phyloP scores from a whole-genome alignment of 2,113 vertebrate species.

The Anas platyrhynchos region DNA sequence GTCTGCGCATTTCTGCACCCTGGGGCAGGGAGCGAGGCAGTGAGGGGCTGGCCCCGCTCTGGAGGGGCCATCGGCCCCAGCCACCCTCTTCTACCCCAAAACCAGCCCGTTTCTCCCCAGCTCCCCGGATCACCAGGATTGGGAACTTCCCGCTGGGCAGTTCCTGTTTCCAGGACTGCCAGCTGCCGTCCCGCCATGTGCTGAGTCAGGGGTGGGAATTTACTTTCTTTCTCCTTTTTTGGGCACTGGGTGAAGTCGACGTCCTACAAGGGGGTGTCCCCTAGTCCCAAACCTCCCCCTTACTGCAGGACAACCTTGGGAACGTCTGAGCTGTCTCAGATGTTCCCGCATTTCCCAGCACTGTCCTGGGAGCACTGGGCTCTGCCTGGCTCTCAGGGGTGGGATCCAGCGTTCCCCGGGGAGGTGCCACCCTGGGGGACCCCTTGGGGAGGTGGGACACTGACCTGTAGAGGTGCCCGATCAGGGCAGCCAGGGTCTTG shows the following conservation, averaged over 20 bases:
- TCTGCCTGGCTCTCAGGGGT: background rate
- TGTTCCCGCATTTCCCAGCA: background rate
- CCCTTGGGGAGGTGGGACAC: background rate
- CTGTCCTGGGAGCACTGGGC: background rate
- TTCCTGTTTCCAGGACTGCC: background rate
- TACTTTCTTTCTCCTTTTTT: background rate
- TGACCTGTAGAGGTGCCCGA: slow-evolving; percentile 94
- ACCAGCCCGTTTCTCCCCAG: fast-evolving
- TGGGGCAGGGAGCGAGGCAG: slow-evolving; percentile 32
- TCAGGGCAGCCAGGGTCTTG: slow-evolving; percentile 90
- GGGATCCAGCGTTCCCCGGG: background rate
- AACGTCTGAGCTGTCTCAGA: background rate
- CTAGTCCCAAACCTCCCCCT: background rate
- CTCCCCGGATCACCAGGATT: background rate
- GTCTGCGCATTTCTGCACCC: slow-evolving; percentile 94
- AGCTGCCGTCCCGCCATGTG: background rate
- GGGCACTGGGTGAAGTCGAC: background rate
- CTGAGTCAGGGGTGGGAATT: background rate
- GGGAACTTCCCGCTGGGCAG: background rate
- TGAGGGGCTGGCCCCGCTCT: background rate
- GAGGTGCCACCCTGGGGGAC: background rate
- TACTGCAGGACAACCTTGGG: background rate
- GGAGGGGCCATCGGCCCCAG: background rate
- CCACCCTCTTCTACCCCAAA: background rate
- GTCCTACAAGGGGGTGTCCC: background rate